Evolutionary conservation across 2,888 invertebrate genomes (phyloP).

Genomic region (Digitonthophagus gazella): DNA sequence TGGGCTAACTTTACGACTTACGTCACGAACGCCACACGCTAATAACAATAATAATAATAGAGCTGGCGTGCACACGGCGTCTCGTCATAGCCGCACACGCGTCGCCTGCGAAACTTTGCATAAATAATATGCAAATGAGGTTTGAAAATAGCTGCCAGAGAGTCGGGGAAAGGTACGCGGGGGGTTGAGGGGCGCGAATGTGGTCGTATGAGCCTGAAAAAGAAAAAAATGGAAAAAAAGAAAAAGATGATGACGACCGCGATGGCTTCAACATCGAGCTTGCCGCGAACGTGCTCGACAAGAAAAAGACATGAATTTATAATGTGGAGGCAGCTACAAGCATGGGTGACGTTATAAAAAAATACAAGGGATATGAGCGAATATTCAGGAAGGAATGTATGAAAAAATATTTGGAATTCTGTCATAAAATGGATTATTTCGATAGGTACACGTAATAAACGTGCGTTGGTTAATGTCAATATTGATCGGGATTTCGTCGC

Average conservation of each 20-base stretch:
- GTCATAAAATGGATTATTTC: neutral
- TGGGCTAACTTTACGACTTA: neutral
- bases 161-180: neutral
- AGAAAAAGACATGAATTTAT: neutral
- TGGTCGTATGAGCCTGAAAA: neutral
- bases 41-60: neutral
- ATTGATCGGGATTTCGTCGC: too few species aligned
- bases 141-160: constrained; percentile 28
- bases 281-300: neutral
- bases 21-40: neutral
- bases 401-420: neutral
- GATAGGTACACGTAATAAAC: neutral
- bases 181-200: neutral
- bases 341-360: too few species aligned
- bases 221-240: neutral
- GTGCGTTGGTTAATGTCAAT: too few species aligned
- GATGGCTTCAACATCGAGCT: neutral
- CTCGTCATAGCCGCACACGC: constrained; percentile 33
- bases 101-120: constrained; percentile 38
- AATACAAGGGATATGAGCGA: too few species aligned
- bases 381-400: neutral
- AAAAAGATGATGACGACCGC: neutral
- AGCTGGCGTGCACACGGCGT: neutral
- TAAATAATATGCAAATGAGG: constrained; percentile 41
- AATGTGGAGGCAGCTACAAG: neutral